Percentiles rank a stretch among this genome's conserved stretches.
These are phyloP conservation scores for Argyrosomus japonicus DNA, from an alignment of 2,113 vertebrate species.

Conservation along the genomic window DNA sequence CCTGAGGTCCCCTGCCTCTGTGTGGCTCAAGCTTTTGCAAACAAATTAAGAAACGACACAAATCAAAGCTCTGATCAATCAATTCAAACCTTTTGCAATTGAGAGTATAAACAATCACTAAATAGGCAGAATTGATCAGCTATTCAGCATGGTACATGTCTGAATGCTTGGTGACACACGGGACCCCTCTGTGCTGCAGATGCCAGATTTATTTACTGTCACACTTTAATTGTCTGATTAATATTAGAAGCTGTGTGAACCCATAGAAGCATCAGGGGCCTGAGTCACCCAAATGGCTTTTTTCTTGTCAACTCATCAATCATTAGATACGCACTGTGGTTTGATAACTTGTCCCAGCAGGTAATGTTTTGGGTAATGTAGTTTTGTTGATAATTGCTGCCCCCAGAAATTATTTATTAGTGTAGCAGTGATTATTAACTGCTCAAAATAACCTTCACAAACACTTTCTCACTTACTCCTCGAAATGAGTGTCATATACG, in stretches of 20 bases:
- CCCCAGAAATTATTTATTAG: constrained; percentile 39
- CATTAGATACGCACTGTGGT: constrained; percentile 16
- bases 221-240: constrained; percentile 2
- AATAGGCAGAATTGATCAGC: neutral
- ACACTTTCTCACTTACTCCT: constrained; percentile 3
- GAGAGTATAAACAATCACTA: neutral
- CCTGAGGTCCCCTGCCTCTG: neutral
- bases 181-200: constrained; percentile 26
- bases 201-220: constrained; percentile 35
- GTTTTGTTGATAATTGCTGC: constrained; percentile 43
- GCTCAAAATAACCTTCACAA: neutral
- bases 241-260: constrained; percentile 12
- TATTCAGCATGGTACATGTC: constrained; percentile 1
- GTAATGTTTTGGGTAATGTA: constrained; percentile 40
- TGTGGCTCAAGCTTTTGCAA: constrained; percentile 7
- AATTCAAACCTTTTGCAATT: neutral
- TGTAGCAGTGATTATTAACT: constrained; percentile 29
- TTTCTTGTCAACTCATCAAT: constrained; percentile 31
- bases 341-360: constrained; percentile 50
- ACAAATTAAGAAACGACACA: neutral
- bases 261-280: neutral
- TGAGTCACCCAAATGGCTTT: neutral
- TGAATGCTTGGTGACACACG: neutral
- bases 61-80: neutral
- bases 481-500: neutral